Evolutionary conservation across 1,140 invertebrate species (phyloP), one percentile per base, ranked within the genome.

Genomic region (Wiebesia pumilae): DNA sequence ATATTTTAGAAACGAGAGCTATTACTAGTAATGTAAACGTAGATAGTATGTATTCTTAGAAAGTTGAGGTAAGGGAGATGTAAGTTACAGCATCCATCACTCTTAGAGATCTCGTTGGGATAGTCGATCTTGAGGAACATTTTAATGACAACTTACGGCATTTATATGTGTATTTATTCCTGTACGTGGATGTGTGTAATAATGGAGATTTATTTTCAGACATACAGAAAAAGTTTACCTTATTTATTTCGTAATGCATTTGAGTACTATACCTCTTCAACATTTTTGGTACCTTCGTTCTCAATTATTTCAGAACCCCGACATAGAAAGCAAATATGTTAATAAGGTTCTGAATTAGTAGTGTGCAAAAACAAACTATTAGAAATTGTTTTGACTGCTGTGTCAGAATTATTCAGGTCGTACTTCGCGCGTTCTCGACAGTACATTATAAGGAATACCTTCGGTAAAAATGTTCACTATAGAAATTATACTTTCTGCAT

Each of bases 111-210:
- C 89, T 90, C 88, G 88, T 84, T 88, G 84, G 87, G 88, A 89
- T 87, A 91, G 90, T 92, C 92, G 92, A 93, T 93, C 92, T 93
- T 92, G 91, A 91, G 92, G 92, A 93, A 93, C 92, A 92, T 93
- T 93, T 93, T 93, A 93, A 93, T 93, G 93, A 92, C 92, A 92
- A 90, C 90, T 93, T 92, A 92, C 90, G 89, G 35, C 71, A 21
- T 27, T 43, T 33, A 14, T 78, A 2, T 40, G 43, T 69, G 12
- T 62, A 62, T 62, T 62, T 62, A 62, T 62, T 0, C 24, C 2
- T 27, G 58, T 4, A 3, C 14, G 24, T 27, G 27, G 24, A 3
- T 27, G 24, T 27, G 21, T 62, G 27, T 27, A 62, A 62, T 27
- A 62, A 62, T 62, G 24, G 24, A 27, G 14, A 0, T 62, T 62